Evolutionary conservation across 2,797 vertebrate genomes (phyloP).

Genomic region (Galago senegalensis): DNA sequence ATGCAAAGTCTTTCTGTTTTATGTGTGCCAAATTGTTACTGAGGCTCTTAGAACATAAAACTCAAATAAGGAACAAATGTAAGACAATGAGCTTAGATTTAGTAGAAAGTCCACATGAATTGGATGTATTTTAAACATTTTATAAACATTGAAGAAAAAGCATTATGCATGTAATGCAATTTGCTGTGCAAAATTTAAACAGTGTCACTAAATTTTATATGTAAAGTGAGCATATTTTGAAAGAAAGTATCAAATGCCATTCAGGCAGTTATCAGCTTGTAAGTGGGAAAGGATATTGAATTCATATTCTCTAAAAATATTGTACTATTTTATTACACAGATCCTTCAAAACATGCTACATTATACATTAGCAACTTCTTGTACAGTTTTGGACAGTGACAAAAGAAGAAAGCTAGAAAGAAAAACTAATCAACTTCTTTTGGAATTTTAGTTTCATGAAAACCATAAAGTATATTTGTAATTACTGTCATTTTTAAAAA

Average conservation of each 20-base stretch:
- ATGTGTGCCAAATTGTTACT: conserved; percentile 36
- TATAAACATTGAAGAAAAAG: conserved; percentile 9
- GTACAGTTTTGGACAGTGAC: background rate
- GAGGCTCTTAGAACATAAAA: conserved; percentile 20
- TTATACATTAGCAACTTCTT: background rate
- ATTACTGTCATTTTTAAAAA: background rate
- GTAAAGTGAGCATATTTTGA: background rate
- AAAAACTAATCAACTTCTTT: background rate
- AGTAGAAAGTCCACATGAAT: background rate
- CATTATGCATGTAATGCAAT: background rate
- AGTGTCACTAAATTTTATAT: conserved; percentile 20
- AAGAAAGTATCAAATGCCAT: conserved; percentile 26
- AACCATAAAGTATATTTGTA: background rate
- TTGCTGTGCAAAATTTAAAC: conserved; percentile 43
- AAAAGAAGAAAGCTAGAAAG: background rate
- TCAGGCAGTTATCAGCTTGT: background rate
- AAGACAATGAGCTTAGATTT: background rate
- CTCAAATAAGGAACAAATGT: conserved; percentile 39
- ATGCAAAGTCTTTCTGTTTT: conserved; percentile 44
- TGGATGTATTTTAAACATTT: conserved; percentile 22
- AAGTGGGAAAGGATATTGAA: background rate
- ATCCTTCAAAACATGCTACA: background rate
- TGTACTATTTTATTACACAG: background rate
- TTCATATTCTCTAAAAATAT: background rate
- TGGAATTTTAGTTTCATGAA: background rate